A percentile compares a stretch with the other conserved stretches of the same genome.
These are phyloP conservation scores for Ecdyonurus torrentis DNA, from an alignment of 2,888 invertebrate genomes.

Conservation along the genomic window DNA sequence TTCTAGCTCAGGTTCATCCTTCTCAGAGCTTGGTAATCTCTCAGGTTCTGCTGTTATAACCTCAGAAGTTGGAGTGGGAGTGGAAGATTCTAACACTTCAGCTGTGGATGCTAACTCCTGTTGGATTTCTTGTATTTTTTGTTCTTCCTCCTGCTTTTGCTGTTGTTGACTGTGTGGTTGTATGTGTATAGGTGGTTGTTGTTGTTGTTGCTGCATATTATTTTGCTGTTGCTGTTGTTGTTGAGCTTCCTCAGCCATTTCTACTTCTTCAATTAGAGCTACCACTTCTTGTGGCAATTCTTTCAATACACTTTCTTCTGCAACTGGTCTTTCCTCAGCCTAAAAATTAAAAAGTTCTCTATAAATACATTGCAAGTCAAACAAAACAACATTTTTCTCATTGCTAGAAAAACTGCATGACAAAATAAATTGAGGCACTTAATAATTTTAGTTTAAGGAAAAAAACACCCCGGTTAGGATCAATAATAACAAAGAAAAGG, in stretches of 20 bases:
- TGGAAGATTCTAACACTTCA: slow-evolving; percentile 15
- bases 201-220: no score
- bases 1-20: slow-evolving; percentile 6
- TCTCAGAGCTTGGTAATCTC: slow-evolving; percentile 11
- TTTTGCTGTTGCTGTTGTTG: background rate
- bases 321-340: background rate
- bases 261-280: background rate
- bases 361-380: no score
- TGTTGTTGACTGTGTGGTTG: background rate
- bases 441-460: no score
- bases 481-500: no score
- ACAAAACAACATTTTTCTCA: no score
- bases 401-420: no score
- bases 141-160: slow-evolving; percentile 14
- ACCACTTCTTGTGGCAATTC: background rate
- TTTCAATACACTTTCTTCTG: background rate
- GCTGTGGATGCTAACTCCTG: slow-evolving; percentile 16
- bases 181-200: background rate
- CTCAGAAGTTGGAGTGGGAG: slow-evolving; percentile 15
- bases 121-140: background rate
- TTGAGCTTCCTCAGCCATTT: background rate
- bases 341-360: background rate
- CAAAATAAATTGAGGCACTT: no score
- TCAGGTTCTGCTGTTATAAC: slow-evolving; percentile 13
- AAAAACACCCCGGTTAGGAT: no score